Evolutionary conservation across 2,113 vertebrate genomes (phyloP), one percentile per base, ranked within the genome.

Genomic region (Gavialis gangeticus): DNA sequence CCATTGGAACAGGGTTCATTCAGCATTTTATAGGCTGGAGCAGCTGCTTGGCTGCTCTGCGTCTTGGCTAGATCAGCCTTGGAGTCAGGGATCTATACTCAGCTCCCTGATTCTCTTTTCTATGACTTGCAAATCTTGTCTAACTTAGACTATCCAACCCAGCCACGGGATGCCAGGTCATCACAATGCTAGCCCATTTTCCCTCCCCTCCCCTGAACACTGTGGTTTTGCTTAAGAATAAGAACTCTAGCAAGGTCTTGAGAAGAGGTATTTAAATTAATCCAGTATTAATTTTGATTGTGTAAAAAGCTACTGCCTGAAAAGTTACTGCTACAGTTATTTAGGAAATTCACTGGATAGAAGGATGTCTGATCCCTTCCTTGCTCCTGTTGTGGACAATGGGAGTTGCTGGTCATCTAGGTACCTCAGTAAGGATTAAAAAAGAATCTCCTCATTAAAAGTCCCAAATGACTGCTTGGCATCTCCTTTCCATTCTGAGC

Each of bases 401-500:
- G 27, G 27, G 63, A 66, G 63, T 15, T 90, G 27, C 24, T 87
- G 18, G 28, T 83, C 84, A 87, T 58, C 59, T 92, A 5, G 85
- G 63, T 82, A 86, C 77, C 82, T 92, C 69, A 85, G 79, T 60
- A 84, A 56, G 14, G 24, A 83, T 76, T 91, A 93, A 85, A 88
- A 84, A n/a, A 15, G 93, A 8, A 71, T 2, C 0, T 17, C 82
- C 94, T 94, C 46, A 46, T 89, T 87, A 58, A 81, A 21, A 79
- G 56, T 30, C 78, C 62, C 55, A 91, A 94, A 63, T 71, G 19
- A 1, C 83, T 57, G 88, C 88, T 94, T 89, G 75, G 27, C 85
- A 67, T 34, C 80, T 84, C 4, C 85, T n/a, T 85, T 87, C 54
- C 27, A 79, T 25, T 46, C 55, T 62, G 77, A 84, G 14, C 85